Base-by-base conservation (phyloP, 2,888 invertebrate genomes). In the Rhorus exstirpatorius region DNA sequence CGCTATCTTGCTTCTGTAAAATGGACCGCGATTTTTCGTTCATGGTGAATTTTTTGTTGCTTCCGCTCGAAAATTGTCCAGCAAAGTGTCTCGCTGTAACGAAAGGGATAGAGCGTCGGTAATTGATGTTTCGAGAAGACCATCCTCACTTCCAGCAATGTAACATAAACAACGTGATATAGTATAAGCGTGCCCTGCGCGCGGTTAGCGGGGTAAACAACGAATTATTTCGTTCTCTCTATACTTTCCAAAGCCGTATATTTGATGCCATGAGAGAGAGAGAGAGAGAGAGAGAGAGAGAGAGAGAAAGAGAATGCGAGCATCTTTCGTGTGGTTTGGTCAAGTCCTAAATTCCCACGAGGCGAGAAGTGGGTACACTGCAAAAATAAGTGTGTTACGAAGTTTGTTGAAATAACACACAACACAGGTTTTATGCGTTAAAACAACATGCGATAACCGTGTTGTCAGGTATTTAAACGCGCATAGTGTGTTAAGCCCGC, bases 81-180 rank as follows among this genome's bases (percentile, higher is more conserved):
- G 49, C 38, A 26, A 58, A 46, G 65, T 65, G 72, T 68, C 26
- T 60, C 31, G 51, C n/a, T 63, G 68, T 26, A 41, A 53, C 67
- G 61, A 14, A 65, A 55, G 61, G 60, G 58, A 19, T 51, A 24
- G 26, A 58, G 21, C 26, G 60, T 24, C 19, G n/a, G 55, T 72
- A 76, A 81, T 71, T 58, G 65, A 80, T 51, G 35, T 65, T 80
- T 70, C 58, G 58, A 61, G 70, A 44, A 63, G 21, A 55, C n/a
- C 35, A n/a, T 31, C 65, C 60, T 35, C 51, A 21, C n/a, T n/a
- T n/a, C n/a, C 38, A 46, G 12, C 68, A 26, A 51, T 4, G 14
- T 31, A 35, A 46, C 51, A 44, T 21, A 19, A 31, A 19, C 65
- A 21, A 31, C 75, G 21, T 7, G 17, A 31, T 31, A 31, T 31